Evolutionary conservation across 2,797 vertebrate genomes (phyloP), one percentile per base, ranked within the genome.

Genomic region (Urophycis tenuis): DNA sequence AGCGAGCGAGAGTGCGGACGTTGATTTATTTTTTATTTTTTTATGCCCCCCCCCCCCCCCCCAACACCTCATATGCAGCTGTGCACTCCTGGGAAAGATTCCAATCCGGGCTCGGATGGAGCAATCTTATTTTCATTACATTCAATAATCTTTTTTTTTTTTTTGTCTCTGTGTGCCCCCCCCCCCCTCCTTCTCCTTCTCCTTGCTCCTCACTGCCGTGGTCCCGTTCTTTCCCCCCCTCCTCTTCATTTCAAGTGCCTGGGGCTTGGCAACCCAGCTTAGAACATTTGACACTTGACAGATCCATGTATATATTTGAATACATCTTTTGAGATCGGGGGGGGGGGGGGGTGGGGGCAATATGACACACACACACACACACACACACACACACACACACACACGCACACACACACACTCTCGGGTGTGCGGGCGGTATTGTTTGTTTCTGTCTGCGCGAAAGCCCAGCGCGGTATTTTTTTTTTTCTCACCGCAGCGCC

Each of bases 301-400:
- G 85, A 84, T 82, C 85, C 75, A 85, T 80, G 89, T 90, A 90
- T 91, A 85, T 71, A 88, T 92, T 88, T 88, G 85, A 89, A 88
- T 91, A 87, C 19, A 85, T 87, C 79, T 75, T 32, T n/a, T 19
- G 72, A 69, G 25, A 60, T 25, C 74, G 69, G 1, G 39, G 39
- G 39, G 39, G 39, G 14, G 12, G 15, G 39, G 39, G 14, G n/a
- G n/a, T n/a, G n/a, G n/a, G n/a, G n/a, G n/a, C n/a, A n/a, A 45
- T 45, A n/a, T n/a, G 5, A 41, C 39, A 41, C 39, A 41, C 39
- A 41, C 39, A 41, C 53, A n/a, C 22, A 60, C 22, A 60, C 53
- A 60, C 53, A 60, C 53, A 60, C 53, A 25, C n/a, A 60, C 53
- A 60, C 53, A 60, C 22, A 25, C 53, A 60, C 22, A n/a, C 53